phyloP scores from a whole-genome alignment of 1,140 invertebrate genomes.

The Sinonovacula constricta region DNA sequence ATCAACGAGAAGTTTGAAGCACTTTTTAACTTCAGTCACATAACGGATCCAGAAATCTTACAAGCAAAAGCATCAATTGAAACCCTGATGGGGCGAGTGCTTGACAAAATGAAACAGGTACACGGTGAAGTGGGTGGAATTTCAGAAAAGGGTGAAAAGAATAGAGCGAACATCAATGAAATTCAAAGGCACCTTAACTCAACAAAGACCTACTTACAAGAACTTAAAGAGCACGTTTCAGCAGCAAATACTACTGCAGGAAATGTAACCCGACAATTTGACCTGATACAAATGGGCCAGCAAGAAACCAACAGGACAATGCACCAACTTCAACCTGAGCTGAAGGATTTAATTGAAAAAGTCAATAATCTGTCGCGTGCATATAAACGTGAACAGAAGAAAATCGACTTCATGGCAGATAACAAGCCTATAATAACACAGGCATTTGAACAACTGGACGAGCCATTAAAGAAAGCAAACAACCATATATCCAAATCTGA shows the following conservation, averaged over 20 bases:
- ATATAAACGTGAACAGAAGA: conserved; percentile 26
- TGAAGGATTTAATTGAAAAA: conserved; percentile 10
- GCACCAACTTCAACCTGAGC: neutral
- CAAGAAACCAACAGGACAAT: neutral
- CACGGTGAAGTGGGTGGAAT: neutral
- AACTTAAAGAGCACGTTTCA: conserved; percentile 33
- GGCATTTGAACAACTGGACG: conserved; percentile 1
- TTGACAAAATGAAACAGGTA: conserved; percentile 1
- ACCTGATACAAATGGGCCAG: neutral
- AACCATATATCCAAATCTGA: conserved; percentile 14
- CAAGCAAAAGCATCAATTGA: conserved; percentile 1
- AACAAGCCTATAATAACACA: conserved; percentile 15
- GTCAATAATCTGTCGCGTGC: neutral
- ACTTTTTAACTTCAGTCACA: conserved; percentile 28
- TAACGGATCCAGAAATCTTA: conserved; percentile 22
- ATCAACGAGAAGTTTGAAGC: neutral
- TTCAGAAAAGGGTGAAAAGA: neutral
- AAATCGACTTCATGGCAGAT: conserved; percentile 22
- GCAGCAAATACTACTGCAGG: neutral
- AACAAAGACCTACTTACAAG: conserved; percentile 10
- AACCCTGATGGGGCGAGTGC: conserved; percentile 2
- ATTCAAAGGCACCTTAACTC: no score
- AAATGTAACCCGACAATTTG: neutral
- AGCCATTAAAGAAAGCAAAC: conserved; percentile 3
- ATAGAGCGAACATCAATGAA: no score